Percentiles rank a stretch among this genome's conserved stretches.
phyloP scores from a whole-genome alignment of 2,797 vertebrate genomes.

The Pseudochaenichthys georgianus region DNA sequence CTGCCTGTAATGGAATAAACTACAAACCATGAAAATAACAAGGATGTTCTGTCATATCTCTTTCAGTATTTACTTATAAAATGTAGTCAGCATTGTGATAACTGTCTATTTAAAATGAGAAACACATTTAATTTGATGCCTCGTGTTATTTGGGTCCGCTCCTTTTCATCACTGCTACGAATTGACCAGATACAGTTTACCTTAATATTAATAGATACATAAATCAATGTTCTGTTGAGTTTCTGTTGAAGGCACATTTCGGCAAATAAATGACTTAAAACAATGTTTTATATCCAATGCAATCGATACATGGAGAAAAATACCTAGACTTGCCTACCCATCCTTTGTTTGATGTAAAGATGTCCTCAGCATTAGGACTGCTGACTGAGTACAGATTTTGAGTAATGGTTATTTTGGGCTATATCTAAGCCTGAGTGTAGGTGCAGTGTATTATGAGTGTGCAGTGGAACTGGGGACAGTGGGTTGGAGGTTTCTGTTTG shows the following conservation, averaged over 20 bases:
- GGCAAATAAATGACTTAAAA: not conserved
- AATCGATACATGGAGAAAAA: not conserved
- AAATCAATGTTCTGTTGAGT: not conserved
- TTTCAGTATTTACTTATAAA: not conserved
- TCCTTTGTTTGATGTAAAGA: slow-evolving; percentile 28
- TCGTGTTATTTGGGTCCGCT: not conserved
- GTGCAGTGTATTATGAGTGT: slow-evolving; percentile 35
- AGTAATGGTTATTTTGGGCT: slow-evolving; percentile 41
- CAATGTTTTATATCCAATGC: not conserved
- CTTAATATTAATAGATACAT: not conserved
- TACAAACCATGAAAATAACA: slow-evolving; percentile 73
- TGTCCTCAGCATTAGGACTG: slow-evolving; percentile 34
- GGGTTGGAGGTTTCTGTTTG: slow-evolving; percentile 20
- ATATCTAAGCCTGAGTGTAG: slow-evolving; percentile 58
- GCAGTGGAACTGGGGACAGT: slow-evolving; percentile 7
- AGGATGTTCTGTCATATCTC: slow-evolving; percentile 43
- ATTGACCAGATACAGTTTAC: not conserved
- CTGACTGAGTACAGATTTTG: slow-evolving; percentile 46
- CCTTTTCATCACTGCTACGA: not conserved
- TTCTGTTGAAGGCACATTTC: not conserved
- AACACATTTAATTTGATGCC: not conserved
- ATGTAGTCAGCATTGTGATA: not conserved
- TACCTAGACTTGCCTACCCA: not conserved
- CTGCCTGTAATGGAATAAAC: slow-evolving; percentile 86
- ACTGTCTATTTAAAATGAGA: not conserved